phyloP scores from a whole-genome alignment of 2,797 vertebrate species.

The Limnodromus scolopaceus region DNA sequence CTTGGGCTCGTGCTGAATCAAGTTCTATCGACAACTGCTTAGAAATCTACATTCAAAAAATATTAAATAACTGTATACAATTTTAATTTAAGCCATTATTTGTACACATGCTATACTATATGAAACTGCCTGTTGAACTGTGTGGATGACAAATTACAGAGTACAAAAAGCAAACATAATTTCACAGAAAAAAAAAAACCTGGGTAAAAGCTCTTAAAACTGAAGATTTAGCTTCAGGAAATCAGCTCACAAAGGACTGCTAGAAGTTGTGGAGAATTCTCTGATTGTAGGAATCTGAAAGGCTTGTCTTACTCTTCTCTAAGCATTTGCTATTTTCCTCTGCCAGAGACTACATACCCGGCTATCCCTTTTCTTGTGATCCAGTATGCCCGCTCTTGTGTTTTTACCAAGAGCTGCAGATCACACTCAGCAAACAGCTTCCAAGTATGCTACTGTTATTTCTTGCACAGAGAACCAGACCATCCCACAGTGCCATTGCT shows the following conservation, averaged over 20 bases:
- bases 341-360: neutral
- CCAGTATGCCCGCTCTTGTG: accelerated
- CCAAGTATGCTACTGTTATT: neutral
- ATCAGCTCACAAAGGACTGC: neutral
- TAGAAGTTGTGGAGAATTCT: neutral
- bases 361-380: neutral
- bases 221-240: neutral
- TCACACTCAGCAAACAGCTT: neutral
- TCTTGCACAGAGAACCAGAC: neutral
- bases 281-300: neutral
- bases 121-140: neutral
- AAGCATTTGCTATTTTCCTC: neutral
- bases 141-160: neutral
- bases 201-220: neutral
- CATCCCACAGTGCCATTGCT: neutral
- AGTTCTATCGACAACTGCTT: slow-evolving; percentile 84
- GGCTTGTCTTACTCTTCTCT: neutral
- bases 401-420: neutral
- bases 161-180: neutral
- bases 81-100: neutral
- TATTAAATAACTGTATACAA: neutral
- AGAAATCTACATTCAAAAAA: slow-evolving; percentile 80
- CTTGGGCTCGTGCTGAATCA: slow-evolving; percentile 79
- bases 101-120: neutral
- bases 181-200: neutral